A percentile compares a stretch with the other conserved stretches of the same genome.
These are phyloP conservation scores for Erynnis tages DNA, from an alignment of 2,888 invertebrate species.

Conservation along the genomic window DNA sequence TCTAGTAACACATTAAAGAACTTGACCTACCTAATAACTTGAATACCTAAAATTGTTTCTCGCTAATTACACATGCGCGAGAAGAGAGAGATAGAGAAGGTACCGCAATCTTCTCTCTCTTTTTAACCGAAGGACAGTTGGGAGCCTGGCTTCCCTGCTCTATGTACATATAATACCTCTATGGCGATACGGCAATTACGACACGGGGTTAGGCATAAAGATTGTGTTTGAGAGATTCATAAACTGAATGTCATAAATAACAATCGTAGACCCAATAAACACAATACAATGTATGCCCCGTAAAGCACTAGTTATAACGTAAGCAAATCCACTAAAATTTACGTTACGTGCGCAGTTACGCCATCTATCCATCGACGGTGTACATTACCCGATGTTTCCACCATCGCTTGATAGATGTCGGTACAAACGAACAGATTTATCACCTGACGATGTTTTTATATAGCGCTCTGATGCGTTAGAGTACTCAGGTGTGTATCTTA, in stretches of 20 bases:
- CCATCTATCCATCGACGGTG: conserved; percentile 72
- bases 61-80: too few species aligned
- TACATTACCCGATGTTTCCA: conserved; percentile 67
- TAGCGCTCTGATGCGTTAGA: conserved; percentile 46
- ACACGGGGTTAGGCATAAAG: too few species aligned
- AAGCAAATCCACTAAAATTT: conserved; percentile 34
- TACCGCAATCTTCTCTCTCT: too few species aligned
- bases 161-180: too few species aligned
- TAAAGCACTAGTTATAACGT: conserved; percentile 24
- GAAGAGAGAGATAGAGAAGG: too few species aligned
- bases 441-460: conserved; percentile 62
- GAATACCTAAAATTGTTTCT: too few species aligned
- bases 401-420: conserved; percentile 69
- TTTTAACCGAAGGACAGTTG: too few species aligned
- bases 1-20: too few species aligned
- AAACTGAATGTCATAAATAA: neutral
- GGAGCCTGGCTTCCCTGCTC: too few species aligned
- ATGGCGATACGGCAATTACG: too few species aligned
- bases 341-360: conserved; percentile 49
- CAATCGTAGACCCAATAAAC: neutral
- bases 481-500: conserved; percentile 13
- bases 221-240: too few species aligned
- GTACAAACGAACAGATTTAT: conserved; percentile 67
- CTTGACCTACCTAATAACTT: too few species aligned
- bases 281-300: neutral